Percentiles rank a stretch among this genome's conserved stretches.
These are phyloP conservation scores for Cheilosia scutellata DNA, from an alignment of 2,888 invertebrate genomes.

Conservation along the genomic window DNA sequence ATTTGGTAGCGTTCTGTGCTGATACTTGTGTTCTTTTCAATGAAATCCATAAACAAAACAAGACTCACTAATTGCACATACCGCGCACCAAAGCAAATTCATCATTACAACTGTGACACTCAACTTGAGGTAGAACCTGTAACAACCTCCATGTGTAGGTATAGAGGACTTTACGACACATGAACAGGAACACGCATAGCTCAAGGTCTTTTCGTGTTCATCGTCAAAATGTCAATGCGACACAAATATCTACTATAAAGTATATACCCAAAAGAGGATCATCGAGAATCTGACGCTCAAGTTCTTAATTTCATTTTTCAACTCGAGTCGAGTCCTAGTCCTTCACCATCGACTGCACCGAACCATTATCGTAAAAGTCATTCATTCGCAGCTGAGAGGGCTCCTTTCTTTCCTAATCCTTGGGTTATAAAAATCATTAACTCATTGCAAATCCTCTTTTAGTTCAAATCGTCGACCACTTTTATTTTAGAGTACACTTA, in stretches of 20 bases:
- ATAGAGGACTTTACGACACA: background rate
- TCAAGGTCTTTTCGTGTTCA: constrained; percentile 10
- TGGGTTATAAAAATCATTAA: constrained; percentile 68
- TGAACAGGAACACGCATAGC: constrained; percentile 16
- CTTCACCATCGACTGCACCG: background rate
- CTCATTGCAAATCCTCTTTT: constrained; percentile 57
- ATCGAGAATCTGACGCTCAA: constrained; percentile 9
- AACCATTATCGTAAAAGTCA: constrained; percentile 27
- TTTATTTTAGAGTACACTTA: constrained; percentile 65
- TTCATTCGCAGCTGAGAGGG: constrained; percentile 21
- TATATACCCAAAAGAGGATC: constrained; percentile 31
- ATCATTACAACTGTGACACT: constrained; percentile 24
- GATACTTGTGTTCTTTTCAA: too few species aligned
- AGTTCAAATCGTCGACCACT: constrained; percentile 62
- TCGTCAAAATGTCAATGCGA: constrained; percentile 19
- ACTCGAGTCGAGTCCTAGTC: constrained; percentile 17
- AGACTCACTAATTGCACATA: too few species aligned
- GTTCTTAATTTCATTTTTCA: constrained; percentile 39
- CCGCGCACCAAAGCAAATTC: background rate
- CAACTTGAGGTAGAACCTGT: constrained; percentile 19
- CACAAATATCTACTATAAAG: background rate
- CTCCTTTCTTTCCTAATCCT: constrained; percentile 34
- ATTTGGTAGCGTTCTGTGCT: too few species aligned
- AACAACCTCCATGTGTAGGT: background rate
- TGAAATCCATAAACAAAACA: too few species aligned